Percentiles rank a stretch among this genome's conserved stretches.
phyloP scores from a whole-genome alignment of 2,797 vertebrate genomes.

The Adrianichthys oophorus region DNA sequence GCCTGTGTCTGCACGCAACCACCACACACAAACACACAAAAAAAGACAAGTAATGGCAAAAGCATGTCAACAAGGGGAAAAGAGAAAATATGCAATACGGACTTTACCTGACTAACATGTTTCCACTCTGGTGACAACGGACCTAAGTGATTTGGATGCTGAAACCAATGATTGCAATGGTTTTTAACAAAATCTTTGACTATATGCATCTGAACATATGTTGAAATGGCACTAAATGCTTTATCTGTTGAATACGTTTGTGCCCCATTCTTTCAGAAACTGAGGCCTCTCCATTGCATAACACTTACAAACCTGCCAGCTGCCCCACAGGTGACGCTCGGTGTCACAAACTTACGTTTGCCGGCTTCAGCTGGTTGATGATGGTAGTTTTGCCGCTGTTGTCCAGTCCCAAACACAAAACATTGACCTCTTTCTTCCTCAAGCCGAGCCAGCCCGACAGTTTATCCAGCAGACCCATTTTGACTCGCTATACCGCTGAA shows the following conservation, averaged over 20 bases:
- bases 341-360: constrained; percentile 83
- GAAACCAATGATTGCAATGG: constrained; percentile 59
- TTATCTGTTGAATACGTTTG: background rate
- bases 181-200: constrained; percentile 24
- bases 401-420: constrained; percentile 95
- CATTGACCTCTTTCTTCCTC: constrained; percentile 95
- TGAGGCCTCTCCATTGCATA: background rate
- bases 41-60: constrained; percentile 62
- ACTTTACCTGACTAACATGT: constrained; percentile 77
- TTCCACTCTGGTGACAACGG: constrained; percentile 75
- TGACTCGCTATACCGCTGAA: constrained; percentile 18
- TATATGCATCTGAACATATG: constrained; percentile 10
- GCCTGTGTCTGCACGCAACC: constrained; percentile 83
- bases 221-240: background rate
- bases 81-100: constrained; percentile 19
- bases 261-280: background rate
- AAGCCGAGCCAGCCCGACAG: constrained; percentile 92
- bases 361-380: constrained; percentile 96
- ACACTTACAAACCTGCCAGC: background rate
- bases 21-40: constrained; percentile 41
- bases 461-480: constrained; percentile 95
- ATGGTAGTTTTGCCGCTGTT: constrained; percentile 98
- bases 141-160: constrained; percentile 71
- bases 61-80: constrained; percentile 52
- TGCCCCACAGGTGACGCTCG: background rate